Conservation (phyloP, 2,797 vertebrate species). For the Malacoctenus gilli region DNA sequence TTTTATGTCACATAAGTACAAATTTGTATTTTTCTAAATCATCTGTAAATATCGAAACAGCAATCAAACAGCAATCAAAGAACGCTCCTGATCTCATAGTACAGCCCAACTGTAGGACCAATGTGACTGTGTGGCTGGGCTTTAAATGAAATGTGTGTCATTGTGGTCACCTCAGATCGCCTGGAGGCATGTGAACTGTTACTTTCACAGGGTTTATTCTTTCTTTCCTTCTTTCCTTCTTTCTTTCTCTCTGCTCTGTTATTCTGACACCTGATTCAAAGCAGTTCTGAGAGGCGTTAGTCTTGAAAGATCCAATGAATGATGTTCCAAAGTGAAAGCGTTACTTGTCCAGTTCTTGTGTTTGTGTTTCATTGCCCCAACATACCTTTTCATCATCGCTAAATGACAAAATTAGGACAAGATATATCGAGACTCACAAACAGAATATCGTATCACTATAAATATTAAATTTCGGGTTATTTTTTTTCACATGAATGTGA, state of each 20-base stretch:
- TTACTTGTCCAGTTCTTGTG: slow-evolving; percentile 16
- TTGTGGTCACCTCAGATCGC: slow-evolving; percentile 27
- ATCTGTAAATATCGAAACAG: not conserved
- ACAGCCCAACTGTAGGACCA: not conserved
- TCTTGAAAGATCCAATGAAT: slow-evolving; percentile 16
- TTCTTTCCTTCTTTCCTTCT: slow-evolving; percentile 1
- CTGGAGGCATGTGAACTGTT: slow-evolving; percentile 26
- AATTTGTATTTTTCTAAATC: not conserved
- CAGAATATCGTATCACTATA: not conserved
- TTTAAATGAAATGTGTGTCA: slow-evolving; percentile 30
- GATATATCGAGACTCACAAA: slow-evolving; percentile 18
- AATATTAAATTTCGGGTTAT: not conserved
- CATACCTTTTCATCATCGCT: slow-evolving; percentile 8
- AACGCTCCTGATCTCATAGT: not conserved
- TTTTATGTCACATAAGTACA: not conserved
- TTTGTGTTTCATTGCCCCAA: slow-evolving; percentile 13
- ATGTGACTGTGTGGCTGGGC: not conserved
- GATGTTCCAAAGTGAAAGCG: slow-evolving; percentile 23
- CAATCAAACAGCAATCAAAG: not conserved
- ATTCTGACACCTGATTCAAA: slow-evolving; percentile 34
- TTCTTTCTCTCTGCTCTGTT: slow-evolving; percentile 12
- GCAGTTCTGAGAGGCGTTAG: slow-evolving; percentile 6
- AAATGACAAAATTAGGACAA: slow-evolving; percentile 24
- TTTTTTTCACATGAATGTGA: not conserved
- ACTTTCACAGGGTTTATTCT: slow-evolving; percentile 28